These are phyloP conservation scores for Biston stratarius DNA, from an alignment of 2,888 invertebrate genomes.

Conservation along the genomic window DNA sequence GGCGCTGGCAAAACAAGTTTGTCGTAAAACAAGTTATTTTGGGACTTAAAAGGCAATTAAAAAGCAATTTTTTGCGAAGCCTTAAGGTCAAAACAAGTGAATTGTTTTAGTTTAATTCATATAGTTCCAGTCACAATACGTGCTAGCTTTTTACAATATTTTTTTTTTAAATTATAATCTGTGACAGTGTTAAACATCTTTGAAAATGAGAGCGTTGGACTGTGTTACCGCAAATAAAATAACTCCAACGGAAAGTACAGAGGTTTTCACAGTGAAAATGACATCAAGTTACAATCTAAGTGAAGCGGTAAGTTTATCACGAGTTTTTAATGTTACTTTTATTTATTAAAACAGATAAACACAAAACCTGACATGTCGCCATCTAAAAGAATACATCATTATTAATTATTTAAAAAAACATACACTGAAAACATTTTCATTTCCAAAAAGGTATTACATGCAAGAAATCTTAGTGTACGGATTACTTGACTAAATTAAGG, in stretches of 20 bases:
- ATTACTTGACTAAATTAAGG: no score
- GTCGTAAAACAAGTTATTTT: constrained; percentile 1
- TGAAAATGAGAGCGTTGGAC: constrained; percentile 65
- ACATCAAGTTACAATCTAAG: constrained; percentile 66
- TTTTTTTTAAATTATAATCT: neutral
- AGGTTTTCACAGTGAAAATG: constrained; percentile 69
- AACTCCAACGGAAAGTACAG: constrained; percentile 70
- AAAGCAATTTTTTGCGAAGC: neutral
- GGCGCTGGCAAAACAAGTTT: neutral
- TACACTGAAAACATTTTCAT: neutral
- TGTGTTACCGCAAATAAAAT: constrained; percentile 68
- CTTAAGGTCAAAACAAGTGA: neutral
- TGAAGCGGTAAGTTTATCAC: constrained; percentile 61
- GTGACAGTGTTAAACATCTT: neutral
- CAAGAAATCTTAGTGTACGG: no score
- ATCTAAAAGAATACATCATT: no score
- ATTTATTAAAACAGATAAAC: no score
- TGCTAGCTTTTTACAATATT: neutral
- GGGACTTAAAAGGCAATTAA: neutral
- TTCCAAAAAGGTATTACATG: no score
- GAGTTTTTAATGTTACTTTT: no score
- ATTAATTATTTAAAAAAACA: no score
- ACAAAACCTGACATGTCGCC: no score
- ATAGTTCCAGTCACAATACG: neutral
- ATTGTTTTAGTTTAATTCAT: neutral